These are phyloP conservation scores for Calyptommatus sinebrachiatus DNA, from an alignment of 2,113 vertebrate genomes.

Conservation along the genomic window DNA sequence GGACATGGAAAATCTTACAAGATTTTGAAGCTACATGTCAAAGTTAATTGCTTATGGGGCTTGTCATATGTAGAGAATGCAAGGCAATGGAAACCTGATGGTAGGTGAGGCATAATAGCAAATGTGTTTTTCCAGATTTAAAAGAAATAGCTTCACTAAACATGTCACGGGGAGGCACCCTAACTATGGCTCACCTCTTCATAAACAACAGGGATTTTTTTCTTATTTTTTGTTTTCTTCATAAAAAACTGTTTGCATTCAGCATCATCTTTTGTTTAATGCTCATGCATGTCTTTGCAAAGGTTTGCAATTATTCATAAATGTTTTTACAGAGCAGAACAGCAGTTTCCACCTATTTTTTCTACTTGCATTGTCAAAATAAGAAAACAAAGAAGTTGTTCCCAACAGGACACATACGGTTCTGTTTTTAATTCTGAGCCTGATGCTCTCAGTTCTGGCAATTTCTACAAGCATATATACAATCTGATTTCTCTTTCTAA, in stretches of 20 bases:
- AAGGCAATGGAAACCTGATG: too few relatives aligned
- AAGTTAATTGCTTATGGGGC: too few relatives aligned
- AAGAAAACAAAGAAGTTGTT: constrained; percentile 10
- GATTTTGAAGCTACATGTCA: too few relatives aligned
- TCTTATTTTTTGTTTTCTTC: background rate
- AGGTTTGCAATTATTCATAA: too few relatives aligned
- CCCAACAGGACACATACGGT: background rate
- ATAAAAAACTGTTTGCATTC: background rate
- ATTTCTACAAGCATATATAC: constrained; percentile 18
- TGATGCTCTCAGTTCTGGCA: constrained; percentile 36
- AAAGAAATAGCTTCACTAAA: too few relatives aligned
- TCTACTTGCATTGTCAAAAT: background rate
- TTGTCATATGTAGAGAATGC: too few relatives aligned
- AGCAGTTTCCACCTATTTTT: background rate
- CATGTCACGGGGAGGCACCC: too few relatives aligned
- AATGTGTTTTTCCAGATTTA: too few relatives aligned
- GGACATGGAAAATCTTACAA: too few relatives aligned
- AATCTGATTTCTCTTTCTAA: constrained; percentile 47
- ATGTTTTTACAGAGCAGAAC: too few relatives aligned
- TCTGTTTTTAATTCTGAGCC: constrained; percentile 1
- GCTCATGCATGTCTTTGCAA: background rate
- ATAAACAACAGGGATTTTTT: background rate
- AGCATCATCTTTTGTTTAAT: background rate
- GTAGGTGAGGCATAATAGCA: too few relatives aligned
- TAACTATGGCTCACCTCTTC: background rate